Percentiles rank a stretch among this genome's conserved stretches.
phyloP scores from a whole-genome alignment of 2,113 vertebrate genomes.

The Indicator indicator region DNA sequence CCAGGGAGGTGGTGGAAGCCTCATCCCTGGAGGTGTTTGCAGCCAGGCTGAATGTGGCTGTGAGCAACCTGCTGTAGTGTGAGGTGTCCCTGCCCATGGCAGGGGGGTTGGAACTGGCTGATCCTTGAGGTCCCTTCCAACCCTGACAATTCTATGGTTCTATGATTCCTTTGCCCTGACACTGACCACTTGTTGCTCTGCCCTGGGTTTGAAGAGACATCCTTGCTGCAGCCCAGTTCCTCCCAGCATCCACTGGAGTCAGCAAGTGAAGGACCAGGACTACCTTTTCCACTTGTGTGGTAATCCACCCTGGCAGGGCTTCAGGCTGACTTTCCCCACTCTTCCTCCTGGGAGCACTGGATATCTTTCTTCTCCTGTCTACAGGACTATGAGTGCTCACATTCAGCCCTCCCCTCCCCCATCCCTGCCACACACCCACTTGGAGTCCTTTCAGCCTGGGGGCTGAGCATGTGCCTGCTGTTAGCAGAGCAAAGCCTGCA shows the following conservation, averaged over 20 bases:
- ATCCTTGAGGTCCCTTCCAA: too few relatives aligned
- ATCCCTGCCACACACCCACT: not conserved
- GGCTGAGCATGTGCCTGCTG: not conserved
- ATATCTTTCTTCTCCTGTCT: fast-evolving
- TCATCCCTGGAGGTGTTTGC: too few relatives aligned
- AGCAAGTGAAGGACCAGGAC: not conserved
- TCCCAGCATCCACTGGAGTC: not conserved
- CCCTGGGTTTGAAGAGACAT: not conserved
- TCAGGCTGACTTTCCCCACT: not conserved
- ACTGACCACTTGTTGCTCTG: not conserved
- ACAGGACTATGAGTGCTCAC: fast-evolving
- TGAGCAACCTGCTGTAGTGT: too few relatives aligned
- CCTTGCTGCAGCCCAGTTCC: not conserved
- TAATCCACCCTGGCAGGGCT: not conserved
- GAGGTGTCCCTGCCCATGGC: too few relatives aligned
- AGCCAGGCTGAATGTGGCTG: too few relatives aligned
- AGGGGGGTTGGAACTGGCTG: too few relatives aligned
- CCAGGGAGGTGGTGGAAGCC: too few relatives aligned
- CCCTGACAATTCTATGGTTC: too few relatives aligned
- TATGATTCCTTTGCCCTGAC: too few relatives aligned
- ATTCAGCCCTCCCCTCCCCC: too few relatives aligned
- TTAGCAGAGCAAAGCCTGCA: not conserved
- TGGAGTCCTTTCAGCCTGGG: fast-evolving
- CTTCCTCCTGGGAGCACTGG: not conserved
- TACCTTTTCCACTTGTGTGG: not conserved